Conservation (phyloP, 2,113 vertebrate genomes). For the Cavia porcellus region DNA sequence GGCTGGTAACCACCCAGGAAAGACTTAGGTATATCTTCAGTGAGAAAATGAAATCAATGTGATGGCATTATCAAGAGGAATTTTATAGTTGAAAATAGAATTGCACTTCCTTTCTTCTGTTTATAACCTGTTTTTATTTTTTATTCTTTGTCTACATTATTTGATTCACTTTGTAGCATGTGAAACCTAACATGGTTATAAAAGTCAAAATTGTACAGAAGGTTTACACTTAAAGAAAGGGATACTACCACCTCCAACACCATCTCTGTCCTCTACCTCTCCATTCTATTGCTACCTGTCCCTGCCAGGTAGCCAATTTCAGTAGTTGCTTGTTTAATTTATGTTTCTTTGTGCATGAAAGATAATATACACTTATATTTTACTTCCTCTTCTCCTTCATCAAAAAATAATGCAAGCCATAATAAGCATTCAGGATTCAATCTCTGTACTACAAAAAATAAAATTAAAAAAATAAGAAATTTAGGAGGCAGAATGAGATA, state of each 20-base stretch:
- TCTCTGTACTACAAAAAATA: background rate
- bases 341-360: conserved; percentile 20
- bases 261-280: background rate
- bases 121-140: conserved; percentile 1
- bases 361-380: background rate
- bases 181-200: background rate
- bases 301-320: background rate
- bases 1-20: background rate
- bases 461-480: background rate
- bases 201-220: background rate
- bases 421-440: background rate
- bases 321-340: conserved; percentile 6
- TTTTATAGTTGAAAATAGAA: background rate
- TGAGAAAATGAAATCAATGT: background rate
- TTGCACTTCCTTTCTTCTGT: background rate
- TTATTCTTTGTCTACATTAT: background rate
- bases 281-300: background rate
- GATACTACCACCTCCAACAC: background rate
- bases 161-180: background rate
- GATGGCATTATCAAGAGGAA: background rate
- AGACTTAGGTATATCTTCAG: background rate
- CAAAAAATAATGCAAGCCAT: background rate
- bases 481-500: background rate
- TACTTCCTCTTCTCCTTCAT: background rate
- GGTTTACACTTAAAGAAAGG: background rate